Evolutionary conservation across 2,888 invertebrate genomes (phyloP).

Genomic region (Pachymerium ferrugineum): DNA sequence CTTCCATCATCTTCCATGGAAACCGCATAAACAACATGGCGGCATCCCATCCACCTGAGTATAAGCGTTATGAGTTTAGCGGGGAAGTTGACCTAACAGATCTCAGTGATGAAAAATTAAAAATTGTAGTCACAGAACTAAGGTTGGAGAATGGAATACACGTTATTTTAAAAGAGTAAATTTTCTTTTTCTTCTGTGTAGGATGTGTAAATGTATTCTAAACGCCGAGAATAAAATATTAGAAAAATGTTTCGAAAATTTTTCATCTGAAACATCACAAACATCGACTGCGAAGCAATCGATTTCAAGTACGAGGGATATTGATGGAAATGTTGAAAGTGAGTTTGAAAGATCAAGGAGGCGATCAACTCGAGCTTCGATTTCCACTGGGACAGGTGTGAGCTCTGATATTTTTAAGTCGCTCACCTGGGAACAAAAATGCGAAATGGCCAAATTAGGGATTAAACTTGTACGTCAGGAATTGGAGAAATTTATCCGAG

Average conservation of each 20-base stretch:
- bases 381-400: neutral
- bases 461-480: neutral
- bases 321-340: neutral
- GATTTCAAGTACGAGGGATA: neutral
- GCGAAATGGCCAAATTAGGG: neutral
- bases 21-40: neutral
- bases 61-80: neutral
- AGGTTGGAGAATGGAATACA: no score
- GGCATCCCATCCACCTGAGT: neutral
- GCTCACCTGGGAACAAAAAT: neutral
- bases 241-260: neutral
- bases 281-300: neutral
- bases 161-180: no score
- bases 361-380: neutral
- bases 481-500: neutral
- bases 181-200: no score
- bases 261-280: neutral
- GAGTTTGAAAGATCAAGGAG: neutral
- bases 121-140: neutral
- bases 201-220: neutral
- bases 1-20: neutral
- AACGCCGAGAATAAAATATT: neutral
- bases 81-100: neutral
- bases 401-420: neutral
- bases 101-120: neutral